phyloP scores from a whole-genome alignment of 2,113 vertebrate genomes.

The Centrocercus urophasianus region DNA sequence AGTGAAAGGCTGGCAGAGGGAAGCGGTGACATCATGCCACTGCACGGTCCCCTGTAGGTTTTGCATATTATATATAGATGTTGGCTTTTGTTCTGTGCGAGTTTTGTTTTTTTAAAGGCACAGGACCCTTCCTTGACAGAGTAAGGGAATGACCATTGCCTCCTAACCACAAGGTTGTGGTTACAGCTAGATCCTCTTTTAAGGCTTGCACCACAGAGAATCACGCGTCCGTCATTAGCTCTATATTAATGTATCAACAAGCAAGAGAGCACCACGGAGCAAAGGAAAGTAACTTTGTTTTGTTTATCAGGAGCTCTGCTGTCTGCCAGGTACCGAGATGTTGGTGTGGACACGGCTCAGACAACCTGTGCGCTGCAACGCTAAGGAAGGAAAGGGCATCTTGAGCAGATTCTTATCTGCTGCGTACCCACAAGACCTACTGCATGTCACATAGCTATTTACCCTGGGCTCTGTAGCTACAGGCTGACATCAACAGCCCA shows the following conservation, averaged over 20 bases:
- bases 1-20: conserved; percentile 59
- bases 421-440: background rate
- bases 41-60: conserved; percentile 2
- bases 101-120: conserved; percentile 23
- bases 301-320: background rate
- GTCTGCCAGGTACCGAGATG: background rate
- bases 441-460: fast-evolving
- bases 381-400: background rate
- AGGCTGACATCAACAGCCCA: background rate
- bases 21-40: conserved; percentile 57
- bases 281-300: background rate
- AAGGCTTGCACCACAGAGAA: background rate
- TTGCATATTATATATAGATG: conserved; percentile 33
- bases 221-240: background rate
- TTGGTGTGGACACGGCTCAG: background rate
- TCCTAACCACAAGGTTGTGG: background rate
- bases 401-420: background rate
- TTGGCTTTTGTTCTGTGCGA: conserved; percentile 31
- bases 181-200: conserved; percentile 7
- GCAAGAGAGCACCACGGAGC: background rate
- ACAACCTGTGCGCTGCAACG: background rate
- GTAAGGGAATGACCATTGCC: background rate
- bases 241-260: background rate
- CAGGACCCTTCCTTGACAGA: conserved; percentile 16
- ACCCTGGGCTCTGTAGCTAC: background rate